Evolutionary conservation across 2,888 invertebrate genomes (phyloP), one percentile per base, ranked within the genome.

Genomic region (Heliconius charithonia): DNA sequence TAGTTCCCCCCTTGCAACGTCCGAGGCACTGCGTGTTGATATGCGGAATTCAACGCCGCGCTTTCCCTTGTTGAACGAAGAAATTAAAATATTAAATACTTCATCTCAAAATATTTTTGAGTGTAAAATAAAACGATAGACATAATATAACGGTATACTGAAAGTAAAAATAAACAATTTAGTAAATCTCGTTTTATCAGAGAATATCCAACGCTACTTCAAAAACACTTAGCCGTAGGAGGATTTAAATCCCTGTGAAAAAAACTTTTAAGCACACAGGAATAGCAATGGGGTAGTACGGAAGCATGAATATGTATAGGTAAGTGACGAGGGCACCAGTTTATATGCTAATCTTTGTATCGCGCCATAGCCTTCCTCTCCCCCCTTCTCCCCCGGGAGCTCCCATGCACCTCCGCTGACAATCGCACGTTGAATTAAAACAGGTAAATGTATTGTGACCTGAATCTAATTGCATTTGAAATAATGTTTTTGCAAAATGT

Each of bases 271-370:
- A 59, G n/a, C 59, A 59, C 59, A 59, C 22, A 72, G 72, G 72
- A 72, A 72, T 72, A 72, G 37, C 59, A 72, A 59, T 37, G 72
- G 59, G 32, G 56, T 72, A 27, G 71, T 56, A 59, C 37, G 37
- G 59, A 37, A 59, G 59, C 77, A 77, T 71, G 77, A 77, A 77
- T 77, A 71, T 77, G 71, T 72, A 77, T 71, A 65, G 51, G 13
- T 45, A 66, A 72, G 72, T 77, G 72, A 65, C 71, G 77, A 45
- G 27, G 45, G 71, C 77, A 51, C 71, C 71, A 56, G 62, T 72
- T 76, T 70, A 70, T 76, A 77, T 77, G 77, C 77, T 77, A 77
- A 77, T 77, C 65, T 65, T 19, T 72, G 77, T 77, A 72, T 77
- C 71, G 77, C 72, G 29, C 62, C 25, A 25, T 27, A 19, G 19